A percentile compares a stretch with the other conserved stretches of the same genome.
Evolutionary conservation across 2,888 invertebrate species (phyloP).

Genomic region (Agrotis clavis): DNA sequence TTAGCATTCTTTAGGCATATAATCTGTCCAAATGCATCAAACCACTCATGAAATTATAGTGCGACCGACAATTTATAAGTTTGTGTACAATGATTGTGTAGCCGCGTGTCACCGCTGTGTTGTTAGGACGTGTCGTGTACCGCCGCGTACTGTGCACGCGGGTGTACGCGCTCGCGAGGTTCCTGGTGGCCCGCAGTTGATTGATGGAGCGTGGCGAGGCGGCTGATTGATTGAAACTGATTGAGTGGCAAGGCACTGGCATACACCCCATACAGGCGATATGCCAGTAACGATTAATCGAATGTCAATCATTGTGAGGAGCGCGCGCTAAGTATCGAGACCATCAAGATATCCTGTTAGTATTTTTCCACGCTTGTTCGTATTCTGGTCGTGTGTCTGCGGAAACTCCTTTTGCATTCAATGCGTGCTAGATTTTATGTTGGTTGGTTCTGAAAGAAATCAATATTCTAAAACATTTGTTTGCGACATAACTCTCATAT

Average conservation of each 20-base stretch:
- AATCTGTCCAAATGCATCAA: neutral
- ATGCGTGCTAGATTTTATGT: too few relatives aligned
- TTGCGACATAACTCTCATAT: conserved; percentile 26
- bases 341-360: conserved; percentile 22
- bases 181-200: conserved; percentile 4
- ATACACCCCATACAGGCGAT: conserved; percentile 19
- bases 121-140: neutral
- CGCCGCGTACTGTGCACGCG: neutral
- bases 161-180: neutral
- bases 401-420: neutral
- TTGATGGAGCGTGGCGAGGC: conserved; percentile 22
- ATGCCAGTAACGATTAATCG: conserved; percentile 39
- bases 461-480: conserved; percentile 31
- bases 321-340: conserved; percentile 32
- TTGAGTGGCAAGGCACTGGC: conserved; percentile 32
- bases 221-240: conserved; percentile 45
- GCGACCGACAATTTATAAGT: conserved; percentile 2
- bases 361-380: neutral
- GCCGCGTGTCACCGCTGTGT: neutral
- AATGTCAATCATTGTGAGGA: conserved; percentile 47
- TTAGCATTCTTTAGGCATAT: too few relatives aligned
- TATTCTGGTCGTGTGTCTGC: conserved; percentile 1
- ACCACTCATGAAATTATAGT: neutral
- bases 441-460: conserved; percentile 21
- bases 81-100: conserved; percentile 34